Evolutionary conservation across 1,140 invertebrate species (phyloP).

Genomic region (Drosophila quadrilineata): DNA sequence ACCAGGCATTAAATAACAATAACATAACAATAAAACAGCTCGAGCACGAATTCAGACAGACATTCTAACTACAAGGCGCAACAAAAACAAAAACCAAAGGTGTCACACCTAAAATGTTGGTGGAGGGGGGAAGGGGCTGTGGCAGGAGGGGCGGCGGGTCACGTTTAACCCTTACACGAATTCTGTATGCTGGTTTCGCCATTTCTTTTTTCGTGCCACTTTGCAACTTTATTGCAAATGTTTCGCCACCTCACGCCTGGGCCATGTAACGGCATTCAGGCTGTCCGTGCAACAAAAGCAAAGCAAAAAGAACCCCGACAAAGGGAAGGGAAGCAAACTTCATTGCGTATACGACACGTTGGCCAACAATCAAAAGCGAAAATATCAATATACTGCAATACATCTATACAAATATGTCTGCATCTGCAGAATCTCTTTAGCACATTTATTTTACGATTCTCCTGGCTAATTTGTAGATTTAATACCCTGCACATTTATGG

Average conservation of each 20-base stretch:
- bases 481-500: too few species aligned
- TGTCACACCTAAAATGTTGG: background rate
- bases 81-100: slow-evolving; percentile 13
- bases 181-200: slow-evolving; percentile 18
- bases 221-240: slow-evolving; percentile 43
- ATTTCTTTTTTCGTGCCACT: slow-evolving; percentile 38
- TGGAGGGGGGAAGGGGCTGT: background rate
- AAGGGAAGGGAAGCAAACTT: slow-evolving; percentile 31
- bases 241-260: slow-evolving; percentile 46
- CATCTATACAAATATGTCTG: background rate
- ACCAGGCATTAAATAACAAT: slow-evolving; percentile 76
- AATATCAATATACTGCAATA: too few species aligned
- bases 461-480: slow-evolving; percentile 13
- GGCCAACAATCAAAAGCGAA: too few species aligned
- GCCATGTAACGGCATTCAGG: slow-evolving; percentile 31
- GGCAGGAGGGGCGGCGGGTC: background rate
- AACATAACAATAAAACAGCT: slow-evolving; percentile 66
- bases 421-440: slow-evolving; percentile 51
- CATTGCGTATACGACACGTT: slow-evolving; percentile 53
- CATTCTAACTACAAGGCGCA: background rate
- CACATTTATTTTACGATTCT: slow-evolving; percentile 43
- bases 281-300: slow-evolving; percentile 2
- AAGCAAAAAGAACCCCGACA: slow-evolving; percentile 31
- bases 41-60: slow-evolving; percentile 21
- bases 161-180: slow-evolving; percentile 49